Evolutionary conservation across 2,888 invertebrate species (phyloP), one percentile per base, ranked within the genome.

Genomic region (Cataglyphis altisquamis): DNA sequence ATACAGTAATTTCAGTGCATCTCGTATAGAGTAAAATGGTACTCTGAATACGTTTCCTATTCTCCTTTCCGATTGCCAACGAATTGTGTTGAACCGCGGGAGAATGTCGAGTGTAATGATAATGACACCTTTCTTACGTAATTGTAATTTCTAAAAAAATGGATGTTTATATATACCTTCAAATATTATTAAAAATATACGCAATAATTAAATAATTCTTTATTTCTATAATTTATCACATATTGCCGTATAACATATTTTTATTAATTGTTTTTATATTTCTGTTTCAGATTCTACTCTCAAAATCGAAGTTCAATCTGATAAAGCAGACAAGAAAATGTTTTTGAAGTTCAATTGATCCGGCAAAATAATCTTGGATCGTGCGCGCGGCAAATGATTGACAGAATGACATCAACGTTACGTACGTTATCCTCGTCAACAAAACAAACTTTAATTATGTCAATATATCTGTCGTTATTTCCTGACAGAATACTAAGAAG

Each of bases 351-450:
- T 67, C 21, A 25, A 25, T 25, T 8, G 6, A 55, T 15, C n/a
- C 25, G 52, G 15, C 29, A 18, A 57, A 29, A 80, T 55, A 39
- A 70, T 45, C 62, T 72, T 12, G 12, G 36, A 21, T 21, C 12
- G 48, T 52, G 62, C 81, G 39, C 83, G 68, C 80, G 70, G 83
- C 82, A 55, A 72, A 66, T 55, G 36, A 57, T 78, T 62, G 86
- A 55, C 85, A 87, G 85, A 84, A 88, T 88, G 88, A 88, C 83
- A 84, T 78, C 83, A 41, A 41, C 18, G 67, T 72, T 73, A 60
- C 57, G 45, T 60, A 55, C n/a, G 55, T 70, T 62, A 66, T 66
- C 82, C 55, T 36, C 84, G 41, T 84, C 80, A 64, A 72, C 70
- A 64, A 78, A 82, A 36, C 72, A 55, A 68, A 57, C 75, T 32